Evolutionary conservation across 2,113 vertebrate species (phyloP), one percentile per base, ranked within the genome.

Genomic region (Tragelaphus imberbis): DNA sequence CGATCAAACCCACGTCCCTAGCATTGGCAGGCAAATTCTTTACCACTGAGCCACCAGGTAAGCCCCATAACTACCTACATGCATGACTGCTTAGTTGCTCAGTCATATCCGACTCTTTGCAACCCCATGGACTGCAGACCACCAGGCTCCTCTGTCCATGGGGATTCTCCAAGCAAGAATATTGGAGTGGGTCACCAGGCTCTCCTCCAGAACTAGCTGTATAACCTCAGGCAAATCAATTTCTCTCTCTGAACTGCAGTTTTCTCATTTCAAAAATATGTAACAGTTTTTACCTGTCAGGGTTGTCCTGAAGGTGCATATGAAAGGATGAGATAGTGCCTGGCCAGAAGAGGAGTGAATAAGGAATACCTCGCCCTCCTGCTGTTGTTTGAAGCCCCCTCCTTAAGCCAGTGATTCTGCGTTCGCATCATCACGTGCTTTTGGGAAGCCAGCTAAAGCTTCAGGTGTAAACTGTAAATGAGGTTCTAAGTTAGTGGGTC

Each of bases 181-280:
- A 36, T 5, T 11, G 65, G n/a, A 71, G 9, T 71, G n/a, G 65
- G 65, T 71, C 17, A 0, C 65, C 65, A 71, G 11, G 17, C n/a
- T n/a, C 65, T 36, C n/a, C 65, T 36, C 71, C 71, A 77, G 36
- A 77, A 30, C 36, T 77, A 75, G 36, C 30, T 82, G 56, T 14
- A 56, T 47, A 59, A 77, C 36, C 55, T 58, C 27, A 19, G 28
- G 36, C 30, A 63, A 44, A 93, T 63, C 75, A 63, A 5, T 85
- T 33, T 53, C 21, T 23, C 30, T 90, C 51, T 86, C 28, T 27
- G 27, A 95, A 25, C 36, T 15, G 10, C 40, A 68, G 16, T 92
- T 86, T 59, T 91, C 21, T 97, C 44, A 82, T 94, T 92, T 90
- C 33, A 68, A 90, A 94, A 77, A 30, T 28, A 77, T 47, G 92